Evolutionary conservation across 2,888 invertebrate species (phyloP), one percentile per base, ranked within the genome.

Genomic region (Piscicola geometra): DNA sequence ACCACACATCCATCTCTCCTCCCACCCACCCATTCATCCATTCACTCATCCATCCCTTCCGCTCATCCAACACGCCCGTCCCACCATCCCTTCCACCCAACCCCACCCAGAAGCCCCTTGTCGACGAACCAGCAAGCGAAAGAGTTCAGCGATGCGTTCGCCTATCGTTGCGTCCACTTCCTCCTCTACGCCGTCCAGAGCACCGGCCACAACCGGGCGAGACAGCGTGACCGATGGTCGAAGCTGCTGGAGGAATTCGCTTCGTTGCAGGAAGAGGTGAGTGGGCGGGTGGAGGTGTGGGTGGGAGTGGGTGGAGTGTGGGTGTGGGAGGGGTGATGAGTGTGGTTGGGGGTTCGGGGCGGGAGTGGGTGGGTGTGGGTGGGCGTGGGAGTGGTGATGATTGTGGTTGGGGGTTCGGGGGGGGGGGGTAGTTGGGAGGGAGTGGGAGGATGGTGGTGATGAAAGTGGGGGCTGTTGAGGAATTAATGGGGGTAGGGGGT

Each of bases 211-310:
- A 98, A 98, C 86, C 89, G 95, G 80, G 96, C 98, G 2, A 88
- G 98, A 47, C 97, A 97, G 85, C 88, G 97, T 76, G 97, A 98
- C 85, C 95, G 94, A 86, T 88, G 97, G 76, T 93, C 93, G 0
- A 89, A 93, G 81, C 87, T 95, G 75, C 87, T 98, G 66, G 93
- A 94, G 83, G 97, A 97, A 81, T 92, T 98, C 83, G 92, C 92
- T 0, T 89, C 90, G 35, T 87, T 98, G 67, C 96, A 98, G 86
- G 94, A 94, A 83, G 94, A 96, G 89, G 94, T 84, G 52, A 77
- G 68, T 73, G 33, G 28, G 9, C 18, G 36, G 9, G 35, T 47
- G 41, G 47, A 41, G 25, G 1, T 33, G 18, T 66, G 15, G n/a
- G 2, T 32, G 66, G 32, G 15, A 36, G 68, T 35, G 21, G n/a